Base-by-base conservation (phyloP, 2,797 vertebrate species). In the Apogon hyalosoma region DNA sequence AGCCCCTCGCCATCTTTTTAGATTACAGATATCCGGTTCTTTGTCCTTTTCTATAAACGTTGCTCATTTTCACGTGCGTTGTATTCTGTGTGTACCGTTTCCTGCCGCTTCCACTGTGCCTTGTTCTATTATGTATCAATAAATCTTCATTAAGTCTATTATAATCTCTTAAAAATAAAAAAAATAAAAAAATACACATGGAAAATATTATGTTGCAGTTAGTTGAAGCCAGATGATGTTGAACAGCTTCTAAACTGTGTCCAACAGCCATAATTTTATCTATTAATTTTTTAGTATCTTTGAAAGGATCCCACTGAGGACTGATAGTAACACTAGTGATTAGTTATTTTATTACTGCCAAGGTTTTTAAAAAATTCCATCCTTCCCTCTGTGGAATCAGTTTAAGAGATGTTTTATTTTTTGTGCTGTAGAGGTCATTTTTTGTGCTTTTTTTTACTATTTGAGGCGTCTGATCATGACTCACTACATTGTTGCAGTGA, bases 1-100 rank as follows among this genome's bases (percentile, higher is more conserved):
- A 74, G 49, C 16, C 63, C 66, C 60, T 62, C 69, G 57, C 66
- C 24, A 69, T 86, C 51, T 66, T 77, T 55, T 74, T 67, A 50
- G 50, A 86, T 67, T 75, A 69, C 68, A 45, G 55, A 18, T 69
- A 69, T 65, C 73, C 76, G 60, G 70, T 59, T 59, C 5, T 2
- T 50, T 5, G 1, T 14, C 15, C 11, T 33, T 59, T 28, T 13
- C 19, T 47, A 11, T 5, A 42, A 75, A 64, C 33, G 36, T 38
- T 57, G 56, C 31, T n/a, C 52, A 7, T 40, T 59, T 61, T 48
- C n/a, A n/a, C n/a, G n/a, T n/a, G 9, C 36, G 0, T 12, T 4
- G 8, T 6, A 28, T 43, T 40, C 24, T 57, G 6, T n/a, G 39
- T 43, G 8, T 14, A 33, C 19, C 57, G 14, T 16, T 40, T n/a